phyloP scores from a whole-genome alignment of 2,113 vertebrate genomes.

The Notothenia coriiceps region DNA sequence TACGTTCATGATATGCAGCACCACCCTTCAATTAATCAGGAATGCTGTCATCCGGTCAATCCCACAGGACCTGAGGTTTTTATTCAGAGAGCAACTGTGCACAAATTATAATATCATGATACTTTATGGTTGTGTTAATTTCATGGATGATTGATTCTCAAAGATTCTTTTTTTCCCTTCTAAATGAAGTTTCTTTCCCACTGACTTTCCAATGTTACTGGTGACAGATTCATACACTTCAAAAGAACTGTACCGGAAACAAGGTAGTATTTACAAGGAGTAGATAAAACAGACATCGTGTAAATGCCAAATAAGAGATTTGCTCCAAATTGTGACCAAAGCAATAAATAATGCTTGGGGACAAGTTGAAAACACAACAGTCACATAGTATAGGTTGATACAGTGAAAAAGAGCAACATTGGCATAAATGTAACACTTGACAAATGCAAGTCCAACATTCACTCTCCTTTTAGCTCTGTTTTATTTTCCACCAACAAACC shows the following conservation, averaged over 20 bases:
- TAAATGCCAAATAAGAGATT: neutral
- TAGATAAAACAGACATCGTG: neutral
- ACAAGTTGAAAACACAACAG: neutral
- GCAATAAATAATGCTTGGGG: no score
- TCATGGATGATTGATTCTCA: constrained; percentile 66
- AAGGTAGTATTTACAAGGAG: neutral
- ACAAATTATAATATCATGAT: constrained; percentile 50
- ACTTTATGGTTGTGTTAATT: constrained; percentile 68
- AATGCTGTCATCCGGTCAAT: constrained; percentile 22
- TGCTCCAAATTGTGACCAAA: no score
- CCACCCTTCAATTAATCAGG: constrained; percentile 50
- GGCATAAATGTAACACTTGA: neutral
- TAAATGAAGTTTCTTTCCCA: constrained; percentile 29
- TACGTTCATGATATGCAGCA: constrained; percentile 37
- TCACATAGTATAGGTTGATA: neutral
- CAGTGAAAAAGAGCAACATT: neutral
- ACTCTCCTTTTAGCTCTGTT: neutral
- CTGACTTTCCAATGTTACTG: constrained; percentile 9
- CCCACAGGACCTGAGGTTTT: neutral
- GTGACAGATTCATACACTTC: neutral
- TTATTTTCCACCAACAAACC: neutral
- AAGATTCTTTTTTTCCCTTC: constrained; percentile 43
- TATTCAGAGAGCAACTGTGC: constrained; percentile 39
- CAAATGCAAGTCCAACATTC: neutral
- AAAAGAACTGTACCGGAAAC: neutral